A percentile compares a stretch with the other conserved stretches of the same genome.
Conservation (phyloP, 2,113 vertebrate species). For the Beaufortia kweichowensis region DNA sequence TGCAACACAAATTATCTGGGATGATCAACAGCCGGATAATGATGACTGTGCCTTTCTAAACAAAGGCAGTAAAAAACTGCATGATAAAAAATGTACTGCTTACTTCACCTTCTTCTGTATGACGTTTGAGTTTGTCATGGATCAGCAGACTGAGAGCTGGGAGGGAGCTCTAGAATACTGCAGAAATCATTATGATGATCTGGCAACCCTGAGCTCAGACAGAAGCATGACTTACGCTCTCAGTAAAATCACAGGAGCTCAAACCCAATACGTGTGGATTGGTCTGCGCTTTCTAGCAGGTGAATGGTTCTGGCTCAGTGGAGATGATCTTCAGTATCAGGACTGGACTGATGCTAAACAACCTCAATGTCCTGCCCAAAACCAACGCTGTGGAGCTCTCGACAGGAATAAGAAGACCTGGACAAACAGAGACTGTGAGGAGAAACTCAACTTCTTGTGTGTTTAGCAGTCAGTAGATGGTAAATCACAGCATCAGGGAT, state of each 20-base stretch:
- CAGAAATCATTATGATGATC: not conserved
- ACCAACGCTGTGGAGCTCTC: conserved; percentile 22
- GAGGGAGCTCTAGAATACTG: conserved; percentile 33
- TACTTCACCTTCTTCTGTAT: conserved; percentile 32
- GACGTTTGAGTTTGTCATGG: not conserved
- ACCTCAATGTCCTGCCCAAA: not conserved
- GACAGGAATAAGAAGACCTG: not conserved
- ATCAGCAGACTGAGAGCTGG: conserved; percentile 8
- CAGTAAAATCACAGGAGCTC: not conserved
- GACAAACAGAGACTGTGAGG: conserved; percentile 25
- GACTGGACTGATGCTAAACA: not conserved
- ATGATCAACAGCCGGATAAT: not conserved
- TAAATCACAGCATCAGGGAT: no score
- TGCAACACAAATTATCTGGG: no score
- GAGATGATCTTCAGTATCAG: not conserved
- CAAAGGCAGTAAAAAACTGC: not conserved
- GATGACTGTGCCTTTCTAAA: no score
- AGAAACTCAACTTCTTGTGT: conserved; percentile 26
- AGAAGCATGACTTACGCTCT: not conserved
- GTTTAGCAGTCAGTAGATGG: not conserved
- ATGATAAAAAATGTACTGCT: accelerated
- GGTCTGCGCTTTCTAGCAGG: conserved; percentile 25
- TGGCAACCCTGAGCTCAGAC: conserved; percentile 5
- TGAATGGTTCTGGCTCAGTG: conserved; percentile 18
- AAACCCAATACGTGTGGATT: conserved; percentile 11